Percentiles rank a stretch among this genome's conserved stretches.
phyloP scores from a whole-genome alignment of 2,888 invertebrate species.

The Platerodrilus igneus region DNA sequence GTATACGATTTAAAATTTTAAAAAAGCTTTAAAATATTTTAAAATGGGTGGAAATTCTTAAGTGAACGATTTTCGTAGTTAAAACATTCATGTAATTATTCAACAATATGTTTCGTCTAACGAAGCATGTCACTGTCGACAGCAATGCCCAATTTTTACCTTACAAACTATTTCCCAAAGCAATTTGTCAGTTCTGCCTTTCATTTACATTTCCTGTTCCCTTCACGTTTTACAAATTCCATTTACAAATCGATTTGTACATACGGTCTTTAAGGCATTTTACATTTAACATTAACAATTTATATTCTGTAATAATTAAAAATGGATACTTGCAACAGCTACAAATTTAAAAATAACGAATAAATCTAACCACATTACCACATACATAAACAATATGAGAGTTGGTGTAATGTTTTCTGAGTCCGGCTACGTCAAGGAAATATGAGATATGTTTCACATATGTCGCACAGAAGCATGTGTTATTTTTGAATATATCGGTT shows the following conservation, averaged over 20 bases:
- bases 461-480: constrained; percentile 5
- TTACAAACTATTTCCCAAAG: constrained; percentile 11
- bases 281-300: too few relatives aligned
- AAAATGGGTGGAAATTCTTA: too few relatives aligned
- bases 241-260: too few relatives aligned
- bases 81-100: neutral
- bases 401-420: constrained; percentile 7
- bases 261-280: too few relatives aligned
- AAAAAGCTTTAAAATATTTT: too few relatives aligned
- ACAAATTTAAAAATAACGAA: too few relatives aligned
- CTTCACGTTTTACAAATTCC: too few relatives aligned
- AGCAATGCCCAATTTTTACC: constrained; percentile 2
- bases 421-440: constrained; percentile 7
- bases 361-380: too few relatives aligned
- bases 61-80: too few relatives aligned
- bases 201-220: constrained; percentile 18
- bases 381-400: constrained; percentile 9
- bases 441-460: constrained; percentile 6
- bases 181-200: constrained; percentile 19
- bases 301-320: too few relatives aligned
- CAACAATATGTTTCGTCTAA: constrained; percentile 3
- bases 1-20: too few relatives aligned
- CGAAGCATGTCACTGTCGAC: constrained; percentile 14
- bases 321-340: too few relatives aligned
- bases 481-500: constrained; percentile 4